Evolutionary conservation across 2,797 vertebrate species (phyloP), one percentile per base, ranked within the genome.

Genomic region (Manis crassicaudata): DNA sequence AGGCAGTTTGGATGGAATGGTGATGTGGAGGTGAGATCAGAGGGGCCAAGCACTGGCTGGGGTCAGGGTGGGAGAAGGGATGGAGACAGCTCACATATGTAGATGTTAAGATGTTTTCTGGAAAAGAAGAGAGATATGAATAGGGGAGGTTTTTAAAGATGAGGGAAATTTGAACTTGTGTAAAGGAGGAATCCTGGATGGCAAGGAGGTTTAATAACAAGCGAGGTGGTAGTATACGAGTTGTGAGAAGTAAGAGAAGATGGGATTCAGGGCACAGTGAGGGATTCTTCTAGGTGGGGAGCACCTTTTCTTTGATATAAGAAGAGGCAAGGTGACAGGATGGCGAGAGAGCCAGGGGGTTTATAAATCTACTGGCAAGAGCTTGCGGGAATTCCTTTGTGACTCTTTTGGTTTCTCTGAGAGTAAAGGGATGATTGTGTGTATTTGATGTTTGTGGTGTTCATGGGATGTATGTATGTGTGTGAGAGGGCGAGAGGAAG

Each of bases 101-200:
- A 58, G n/a, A 27, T 46, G 40, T 70, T 20, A 23, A 27, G 10
- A 21, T 27, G 40, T 27, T 82, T 93, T 73, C 35, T 83, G 80
- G 73, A 72, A 79, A 93, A 35, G 50, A 23, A 80, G 95, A 95
- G 21, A 96, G 97, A 88, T 2, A 32, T 62, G 95, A 37, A 84
- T 35, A 13, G 20, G 20, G 12, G 5, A 84, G 40, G 40, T 32
- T 43, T 80, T 96, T 40, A 56, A 52, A 85, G 29, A 56, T 40
- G 6, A 12, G 35, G 17, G 27, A 40, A 81, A 20, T 21, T 18
- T 63, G n/a, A 68, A 81, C 1, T 80, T 85, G 7, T 46, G 25
- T 32, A 2, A 18, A 46, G 40, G 81, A 76, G 82, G 67, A 82
- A 21, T 32, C 27, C 25, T 72, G 17, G 65, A 62, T 93, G 93